Evolutionary conservation across 1,140 invertebrate species (phyloP), one percentile per base, ranked within the genome.

Genomic region (Drosophila prosaltans): DNA sequence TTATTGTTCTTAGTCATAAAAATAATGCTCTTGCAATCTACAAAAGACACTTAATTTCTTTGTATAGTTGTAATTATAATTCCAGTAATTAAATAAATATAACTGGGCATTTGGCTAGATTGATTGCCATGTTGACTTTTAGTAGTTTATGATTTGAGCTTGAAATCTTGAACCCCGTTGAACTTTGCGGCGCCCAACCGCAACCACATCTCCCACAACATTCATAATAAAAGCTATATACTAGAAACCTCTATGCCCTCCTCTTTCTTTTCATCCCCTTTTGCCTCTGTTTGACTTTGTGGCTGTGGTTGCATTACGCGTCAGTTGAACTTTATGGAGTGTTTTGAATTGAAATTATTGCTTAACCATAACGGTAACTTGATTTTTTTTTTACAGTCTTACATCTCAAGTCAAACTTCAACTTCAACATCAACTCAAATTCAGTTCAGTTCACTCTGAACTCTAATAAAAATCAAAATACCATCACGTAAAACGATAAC

Each of bases 401-500:
- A 57, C 67, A 71, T 80, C 61, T 36, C 63, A 73, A 81, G 39
- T 39, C 32, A 36, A 61, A 74, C 71, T 26, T 65, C 36, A 61
- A 54, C 32, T 4, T 36, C 32, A 67, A 64, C 60, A 54, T 51
- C 59, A 69, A 59, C 40, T 60, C 69, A 36, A 63, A 79, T 70
- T 65, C 70, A 72, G 82, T 80, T 88, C 67, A 65, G 59, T 74
- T 28, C 76, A 72, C 68, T 45, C 51, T 74, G 41, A 62, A 61
- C 67, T 71, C 45, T 71, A 78, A 69, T 86, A 83, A 86, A 80
- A 86, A 80, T 80, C 77, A 88, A 88, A 88, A 86, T 86, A 80
- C 83, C 83, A 73, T 71, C 83, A 86, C 83, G 83, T 86, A 88
- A 83, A 67, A 65, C 83, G 66, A 88, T 86, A 86, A 83, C 83